Percentiles rank a stretch among this genome's conserved stretches.
Evolutionary conservation across 2,797 vertebrate genomes (phyloP).

Genomic region (Poeciliopsis presidionis): DNA sequence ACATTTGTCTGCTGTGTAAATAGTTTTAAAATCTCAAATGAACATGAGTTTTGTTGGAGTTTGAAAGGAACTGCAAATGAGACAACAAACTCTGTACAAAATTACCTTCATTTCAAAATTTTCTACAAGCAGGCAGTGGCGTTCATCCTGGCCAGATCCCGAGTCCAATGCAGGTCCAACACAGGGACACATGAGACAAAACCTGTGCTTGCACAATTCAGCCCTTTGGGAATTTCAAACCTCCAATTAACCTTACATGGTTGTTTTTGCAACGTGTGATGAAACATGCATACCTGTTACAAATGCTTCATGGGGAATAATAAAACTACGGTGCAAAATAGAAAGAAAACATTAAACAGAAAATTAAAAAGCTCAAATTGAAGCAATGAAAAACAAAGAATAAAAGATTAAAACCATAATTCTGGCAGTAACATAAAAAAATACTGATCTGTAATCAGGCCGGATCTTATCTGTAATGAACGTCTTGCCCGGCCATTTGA

Average conservation of each 20-base stretch:
- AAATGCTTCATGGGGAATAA: neutral
- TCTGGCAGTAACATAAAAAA: constrained; percentile 2
- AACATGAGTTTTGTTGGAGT: neutral
- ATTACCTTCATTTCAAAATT: neutral
- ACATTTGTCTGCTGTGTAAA: neutral
- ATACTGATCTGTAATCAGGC: constrained; percentile 44
- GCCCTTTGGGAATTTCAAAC: neutral
- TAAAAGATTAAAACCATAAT: neutral
- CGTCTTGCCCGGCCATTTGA: constrained; percentile 35
- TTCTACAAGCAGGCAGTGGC: neutral
- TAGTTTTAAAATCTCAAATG: neutral
- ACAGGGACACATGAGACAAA: neutral
- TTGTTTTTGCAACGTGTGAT: neutral
- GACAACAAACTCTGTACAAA: neutral
- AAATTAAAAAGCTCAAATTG: neutral
- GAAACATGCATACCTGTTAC: constrained; percentile 5
- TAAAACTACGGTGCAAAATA: neutral
- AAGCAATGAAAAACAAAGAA: neutral
- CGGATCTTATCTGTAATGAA: constrained; percentile 36
- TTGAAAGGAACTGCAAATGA: neutral
- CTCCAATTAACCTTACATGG: neutral
- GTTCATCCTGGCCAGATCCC: neutral
- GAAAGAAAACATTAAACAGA: neutral
- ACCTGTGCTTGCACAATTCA: neutral
- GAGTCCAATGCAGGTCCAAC: neutral